A percentile compares a stretch with the other conserved stretches of the same genome.
phyloP scores from a whole-genome alignment of 2,113 vertebrate species.

The Aegithalos caudatus region DNA sequence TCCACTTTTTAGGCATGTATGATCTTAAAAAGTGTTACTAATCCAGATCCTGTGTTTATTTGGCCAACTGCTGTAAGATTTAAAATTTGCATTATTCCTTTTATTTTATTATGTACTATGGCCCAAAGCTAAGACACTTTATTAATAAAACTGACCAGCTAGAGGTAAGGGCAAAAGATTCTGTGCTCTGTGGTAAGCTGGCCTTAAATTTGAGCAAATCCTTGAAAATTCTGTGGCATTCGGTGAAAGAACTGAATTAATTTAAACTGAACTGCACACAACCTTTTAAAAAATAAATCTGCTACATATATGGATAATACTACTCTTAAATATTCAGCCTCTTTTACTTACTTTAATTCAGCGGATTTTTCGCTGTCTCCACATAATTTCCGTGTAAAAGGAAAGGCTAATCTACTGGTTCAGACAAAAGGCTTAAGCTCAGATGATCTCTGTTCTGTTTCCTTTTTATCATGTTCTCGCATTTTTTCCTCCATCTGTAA shows the following conservation, averaged over 20 bases:
- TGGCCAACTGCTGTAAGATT: background rate
- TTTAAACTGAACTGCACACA: slow-evolving; percentile 20
- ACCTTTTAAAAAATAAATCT: slow-evolving; percentile 34
- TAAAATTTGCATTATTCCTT: background rate
- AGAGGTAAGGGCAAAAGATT: background rate
- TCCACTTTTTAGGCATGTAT: background rate
- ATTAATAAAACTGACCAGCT: background rate
- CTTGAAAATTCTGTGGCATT: background rate
- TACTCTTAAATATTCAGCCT: slow-evolving; percentile 21
- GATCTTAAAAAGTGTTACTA: background rate
- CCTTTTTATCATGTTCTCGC: background rate
- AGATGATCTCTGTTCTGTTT: slow-evolving; percentile 16
- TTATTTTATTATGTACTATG: background rate
- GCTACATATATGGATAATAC: background rate
- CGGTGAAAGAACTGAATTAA: slow-evolving; percentile 24
- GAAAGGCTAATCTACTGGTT: slow-evolving; percentile 22
- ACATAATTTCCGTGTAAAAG: background rate
- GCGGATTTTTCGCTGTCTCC: slow-evolving; percentile 8
- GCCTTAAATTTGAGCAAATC: slow-evolving; percentile 16
- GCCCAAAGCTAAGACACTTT: background rate
- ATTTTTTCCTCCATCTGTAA: background rate
- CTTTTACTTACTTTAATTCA: slow-evolving; percentile 21
- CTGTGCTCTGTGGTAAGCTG: background rate
- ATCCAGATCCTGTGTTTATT: background rate
- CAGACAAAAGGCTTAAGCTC: slow-evolving; percentile 48